A percentile compares a stretch with the other conserved stretches of the same genome.
phyloP scores from a whole-genome alignment of 1,140 invertebrate species.

The Dendroctonus valens region DNA sequence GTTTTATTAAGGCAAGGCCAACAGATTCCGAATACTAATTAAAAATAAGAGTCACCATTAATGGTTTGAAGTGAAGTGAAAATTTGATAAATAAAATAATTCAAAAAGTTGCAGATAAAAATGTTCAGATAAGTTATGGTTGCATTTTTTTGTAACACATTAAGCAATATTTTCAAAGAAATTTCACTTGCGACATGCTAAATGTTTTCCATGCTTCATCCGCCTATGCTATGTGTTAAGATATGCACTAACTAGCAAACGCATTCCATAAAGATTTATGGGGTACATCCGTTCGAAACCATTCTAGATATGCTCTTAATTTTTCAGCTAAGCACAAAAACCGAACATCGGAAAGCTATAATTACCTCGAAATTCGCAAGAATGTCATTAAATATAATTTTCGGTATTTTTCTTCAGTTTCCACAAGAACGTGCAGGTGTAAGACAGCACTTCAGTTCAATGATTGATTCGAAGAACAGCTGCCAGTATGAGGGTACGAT shows the following conservation, averaged over 20 bases:
- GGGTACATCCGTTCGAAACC: slow-evolving; percentile 11
- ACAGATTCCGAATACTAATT: too few species aligned
- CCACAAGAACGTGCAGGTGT: slow-evolving; percentile 25
- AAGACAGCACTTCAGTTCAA: slow-evolving; percentile 6
- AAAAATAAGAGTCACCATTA: too few species aligned
- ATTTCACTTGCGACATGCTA: too few species aligned
- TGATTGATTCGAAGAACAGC: slow-evolving; percentile 10
- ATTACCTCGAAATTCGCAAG: slow-evolving; percentile 21
- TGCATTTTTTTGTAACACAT: too few species aligned
- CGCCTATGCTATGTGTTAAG: background rate
- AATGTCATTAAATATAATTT: slow-evolving; percentile 21
- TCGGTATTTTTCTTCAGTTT: slow-evolving; percentile 28
- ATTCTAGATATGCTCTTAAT: slow-evolving; percentile 21
- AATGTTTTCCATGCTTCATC: too few species aligned
- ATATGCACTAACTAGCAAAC: background rate
- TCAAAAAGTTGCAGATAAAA: too few species aligned
- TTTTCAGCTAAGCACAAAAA: slow-evolving; percentile 17
- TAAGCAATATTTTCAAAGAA: too few species aligned
- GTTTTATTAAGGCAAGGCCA: too few species aligned
- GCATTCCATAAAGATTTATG: slow-evolving; percentile 15
- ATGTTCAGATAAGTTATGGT: too few species aligned
- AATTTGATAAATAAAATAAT: too few species aligned
- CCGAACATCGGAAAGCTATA: slow-evolving; percentile 2
- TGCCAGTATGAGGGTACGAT: background rate
- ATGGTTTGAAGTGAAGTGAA: too few species aligned